phyloP scores from a whole-genome alignment of 2,888 invertebrate species.

The Pseudeuparius sepicola region DNA sequence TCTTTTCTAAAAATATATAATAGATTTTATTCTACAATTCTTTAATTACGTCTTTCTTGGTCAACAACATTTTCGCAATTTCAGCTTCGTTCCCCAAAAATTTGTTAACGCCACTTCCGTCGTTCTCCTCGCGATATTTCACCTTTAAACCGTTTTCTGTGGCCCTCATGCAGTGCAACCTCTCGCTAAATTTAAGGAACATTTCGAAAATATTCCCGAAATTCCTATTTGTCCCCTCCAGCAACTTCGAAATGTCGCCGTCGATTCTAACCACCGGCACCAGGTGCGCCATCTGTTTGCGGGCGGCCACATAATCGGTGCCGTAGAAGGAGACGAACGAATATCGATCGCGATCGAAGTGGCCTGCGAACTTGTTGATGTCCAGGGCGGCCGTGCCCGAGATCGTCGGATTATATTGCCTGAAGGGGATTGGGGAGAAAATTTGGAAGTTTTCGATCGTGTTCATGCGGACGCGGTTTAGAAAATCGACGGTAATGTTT shows the following conservation, averaged over 20 bases:
- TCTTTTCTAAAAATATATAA: conserved; percentile 9
- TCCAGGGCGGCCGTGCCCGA: conserved; percentile 43
- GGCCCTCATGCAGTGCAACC: conserved; percentile 64
- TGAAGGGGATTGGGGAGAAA: conserved; percentile 85
- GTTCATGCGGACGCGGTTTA: conserved; percentile 92
- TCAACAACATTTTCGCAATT: conserved; percentile 47
- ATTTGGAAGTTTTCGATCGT: conserved; percentile 82
- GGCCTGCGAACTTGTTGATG: conserved; percentile 64
- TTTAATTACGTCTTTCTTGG: conserved; percentile 26
- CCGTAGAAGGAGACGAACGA: conserved; percentile 74
- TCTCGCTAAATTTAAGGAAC: conserved; percentile 52
- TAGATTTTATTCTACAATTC: conserved; percentile 19
- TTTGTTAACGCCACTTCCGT: conserved; percentile 37
- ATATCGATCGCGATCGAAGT: conserved; percentile 65
- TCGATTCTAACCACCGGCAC: conserved; percentile 56
- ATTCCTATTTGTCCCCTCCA: conserved; percentile 38
- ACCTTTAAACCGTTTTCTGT: conserved; percentile 70
- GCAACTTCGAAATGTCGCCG: conserved; percentile 49
- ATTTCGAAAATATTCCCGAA: conserved; percentile 54
- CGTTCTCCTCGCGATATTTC: conserved; percentile 35
- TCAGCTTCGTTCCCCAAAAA: conserved; percentile 46
- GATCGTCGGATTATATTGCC: conserved; percentile 71
- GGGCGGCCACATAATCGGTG: conserved; percentile 65
- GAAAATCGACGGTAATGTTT: conserved; percentile 70
- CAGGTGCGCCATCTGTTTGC: conserved; percentile 46